phyloP scores from a whole-genome alignment of 2,113 vertebrate species.

The Parus major region DNA sequence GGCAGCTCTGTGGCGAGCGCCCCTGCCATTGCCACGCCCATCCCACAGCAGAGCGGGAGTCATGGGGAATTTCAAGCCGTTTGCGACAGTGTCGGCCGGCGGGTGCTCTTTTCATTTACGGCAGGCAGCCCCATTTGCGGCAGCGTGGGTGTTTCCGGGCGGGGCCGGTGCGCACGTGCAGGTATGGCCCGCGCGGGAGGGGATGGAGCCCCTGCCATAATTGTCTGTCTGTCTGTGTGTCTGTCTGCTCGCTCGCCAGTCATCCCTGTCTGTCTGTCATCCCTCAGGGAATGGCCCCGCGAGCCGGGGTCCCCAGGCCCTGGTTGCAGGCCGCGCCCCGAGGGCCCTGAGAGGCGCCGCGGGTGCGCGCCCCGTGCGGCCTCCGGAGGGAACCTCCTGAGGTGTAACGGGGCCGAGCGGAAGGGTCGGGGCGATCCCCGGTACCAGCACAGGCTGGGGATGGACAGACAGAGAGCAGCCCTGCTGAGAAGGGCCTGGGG shows the following conservation, averaged over 20 bases:
- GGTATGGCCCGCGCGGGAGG: background rate
- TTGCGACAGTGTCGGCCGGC: background rate
- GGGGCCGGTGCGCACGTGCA: background rate
- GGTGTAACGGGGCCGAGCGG: background rate
- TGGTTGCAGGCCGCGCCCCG: background rate
- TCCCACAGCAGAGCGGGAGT: fast-evolving
- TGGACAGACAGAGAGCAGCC: background rate
- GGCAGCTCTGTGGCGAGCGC: too few species aligned
- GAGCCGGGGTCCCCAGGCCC: fast-evolving
- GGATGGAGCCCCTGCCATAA: fast-evolving
- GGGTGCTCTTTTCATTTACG: background rate
- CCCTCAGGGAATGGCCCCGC: background rate
- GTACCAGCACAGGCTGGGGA: fast-evolving
- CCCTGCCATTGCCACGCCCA: fast-evolving
- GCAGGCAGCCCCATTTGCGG: background rate
- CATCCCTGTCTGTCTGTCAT: background rate
- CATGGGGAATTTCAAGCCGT: fast-evolving
- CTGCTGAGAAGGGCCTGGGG: fast-evolving
- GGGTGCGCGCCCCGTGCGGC: background rate
- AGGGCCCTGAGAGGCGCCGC: background rate
- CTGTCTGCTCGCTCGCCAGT: background rate
- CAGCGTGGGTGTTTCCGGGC: background rate
- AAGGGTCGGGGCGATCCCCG: too few species aligned
- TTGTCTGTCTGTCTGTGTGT: fast-evolving
- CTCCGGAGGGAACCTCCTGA: background rate